Percentiles rank a stretch among this genome's conserved stretches.
Evolutionary conservation across 2,888 invertebrate genomes (phyloP).

Genomic region (Matsumyia berberina): DNA sequence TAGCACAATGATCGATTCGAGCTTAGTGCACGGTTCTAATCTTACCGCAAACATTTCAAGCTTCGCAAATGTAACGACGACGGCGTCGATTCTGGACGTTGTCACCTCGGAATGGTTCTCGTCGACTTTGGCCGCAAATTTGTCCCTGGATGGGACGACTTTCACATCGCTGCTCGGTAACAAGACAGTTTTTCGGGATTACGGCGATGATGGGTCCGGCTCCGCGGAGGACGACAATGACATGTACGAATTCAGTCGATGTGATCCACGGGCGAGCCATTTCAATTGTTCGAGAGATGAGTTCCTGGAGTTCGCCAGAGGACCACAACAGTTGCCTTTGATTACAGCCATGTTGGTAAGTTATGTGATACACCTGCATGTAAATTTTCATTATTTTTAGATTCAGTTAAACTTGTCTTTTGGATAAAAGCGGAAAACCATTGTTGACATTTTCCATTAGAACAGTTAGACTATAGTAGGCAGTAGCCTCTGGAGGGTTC

Average conservation of each 20-base stretch:
- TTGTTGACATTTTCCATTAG: too few species aligned
- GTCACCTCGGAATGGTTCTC: constrained; percentile 32
- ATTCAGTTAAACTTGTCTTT: too few species aligned
- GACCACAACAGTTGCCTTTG: constrained; percentile 87
- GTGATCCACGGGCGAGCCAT: constrained; percentile 80
- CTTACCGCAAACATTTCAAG: constrained; percentile 29
- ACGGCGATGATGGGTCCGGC: constrained; percentile 24
- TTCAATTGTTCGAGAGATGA: constrained; percentile 87
- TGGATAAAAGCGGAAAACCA: too few species aligned
- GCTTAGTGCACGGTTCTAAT: constrained; percentile 46
- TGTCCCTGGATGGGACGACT: constrained; percentile 46
- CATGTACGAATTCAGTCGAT: constrained; percentile 82
- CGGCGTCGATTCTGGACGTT: constrained; percentile 33
- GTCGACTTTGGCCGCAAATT: constrained; percentile 32
- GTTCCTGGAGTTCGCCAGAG: constrained; percentile 86
- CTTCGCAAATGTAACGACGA: constrained; percentile 56
- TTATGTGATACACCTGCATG: constrained; percentile 27
- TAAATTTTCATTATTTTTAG: neutral
- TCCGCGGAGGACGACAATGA: constrained; percentile 51
- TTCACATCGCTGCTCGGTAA: constrained; percentile 54
- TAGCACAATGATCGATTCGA: constrained; percentile 64
- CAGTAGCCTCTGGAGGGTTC: too few species aligned
- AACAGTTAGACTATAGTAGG: too few species aligned
- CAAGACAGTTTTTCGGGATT: constrained; percentile 41
- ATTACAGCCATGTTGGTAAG: constrained; percentile 85